phyloP scores from a whole-genome alignment of 2,888 invertebrate genomes.

The Eulithis testata region DNA sequence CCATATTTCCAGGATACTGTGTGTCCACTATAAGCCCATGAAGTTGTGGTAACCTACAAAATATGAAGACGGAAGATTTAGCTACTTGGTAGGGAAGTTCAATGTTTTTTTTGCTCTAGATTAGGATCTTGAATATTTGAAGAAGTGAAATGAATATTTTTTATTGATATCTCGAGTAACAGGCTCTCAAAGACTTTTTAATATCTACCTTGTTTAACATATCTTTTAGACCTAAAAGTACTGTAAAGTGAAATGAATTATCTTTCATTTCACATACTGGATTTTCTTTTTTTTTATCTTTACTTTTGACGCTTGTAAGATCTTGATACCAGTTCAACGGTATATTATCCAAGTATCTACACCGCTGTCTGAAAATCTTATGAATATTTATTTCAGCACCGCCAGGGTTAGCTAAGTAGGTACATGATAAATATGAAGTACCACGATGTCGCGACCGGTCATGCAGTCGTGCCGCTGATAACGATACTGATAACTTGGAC shows the following conservation, averaged over 20 bases:
- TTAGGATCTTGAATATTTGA: too few species aligned
- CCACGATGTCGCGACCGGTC: conserved; percentile 62
- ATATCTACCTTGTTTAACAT: too few species aligned
- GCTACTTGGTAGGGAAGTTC: too few species aligned
- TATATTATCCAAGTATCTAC: neutral
- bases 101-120: too few species aligned
- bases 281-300: neutral
- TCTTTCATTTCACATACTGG: too few species aligned
- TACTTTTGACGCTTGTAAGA: neutral
- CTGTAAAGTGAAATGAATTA: too few species aligned
- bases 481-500: conserved; percentile 64
- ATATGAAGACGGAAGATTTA: too few species aligned
- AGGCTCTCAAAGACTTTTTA: too few species aligned
- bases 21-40: neutral
- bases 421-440: conserved; percentile 30
- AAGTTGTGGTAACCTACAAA: too few species aligned
- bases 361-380: conserved; percentile 4
- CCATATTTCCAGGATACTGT: neutral
- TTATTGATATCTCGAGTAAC: too few species aligned
- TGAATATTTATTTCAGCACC: neutral
- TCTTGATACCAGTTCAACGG: neutral
- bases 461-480: conserved; percentile 69
- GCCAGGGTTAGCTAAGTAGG: conserved; percentile 29
- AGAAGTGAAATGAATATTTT: too few species aligned
- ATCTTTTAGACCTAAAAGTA: too few species aligned